Percentiles rank a stretch among this genome's conserved stretches.
Evolutionary conservation across 1,140 invertebrate genomes (phyloP).

Genomic region (Bradysia coprophila): DNA sequence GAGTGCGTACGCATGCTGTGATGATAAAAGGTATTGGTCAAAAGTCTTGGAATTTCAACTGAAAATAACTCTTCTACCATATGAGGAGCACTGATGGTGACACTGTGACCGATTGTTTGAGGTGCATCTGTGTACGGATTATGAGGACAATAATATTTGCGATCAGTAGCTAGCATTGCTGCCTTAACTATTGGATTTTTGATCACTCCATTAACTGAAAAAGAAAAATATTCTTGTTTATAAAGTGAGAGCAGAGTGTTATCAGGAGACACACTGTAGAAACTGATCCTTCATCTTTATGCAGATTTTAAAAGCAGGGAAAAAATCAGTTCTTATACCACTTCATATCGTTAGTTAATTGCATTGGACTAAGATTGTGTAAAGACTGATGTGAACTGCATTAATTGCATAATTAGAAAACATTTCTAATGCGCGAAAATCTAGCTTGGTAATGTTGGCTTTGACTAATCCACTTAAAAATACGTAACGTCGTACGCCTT

Average conservation of each 20-base stretch:
- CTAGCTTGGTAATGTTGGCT: not conserved
- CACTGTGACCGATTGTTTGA: conserved; percentile 72
- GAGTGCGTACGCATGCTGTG: conserved; percentile 78
- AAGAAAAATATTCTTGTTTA: conserved; percentile 9
- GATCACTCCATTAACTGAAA: conserved; percentile 72
- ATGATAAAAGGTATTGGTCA: not conserved
- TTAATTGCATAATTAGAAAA: not conserved
- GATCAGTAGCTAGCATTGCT: conserved; percentile 72
- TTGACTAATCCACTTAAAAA: conserved; percentile 3
- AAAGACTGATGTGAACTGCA: not conserved
- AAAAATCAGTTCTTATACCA: not conserved
- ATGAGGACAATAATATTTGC: conserved; percentile 50
- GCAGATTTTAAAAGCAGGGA: conserved; percentile 2
- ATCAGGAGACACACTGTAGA: conserved; percentile 4
- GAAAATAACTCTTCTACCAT: conserved; percentile 48
- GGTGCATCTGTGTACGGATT: conserved; percentile 75
- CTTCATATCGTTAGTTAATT: not conserved
- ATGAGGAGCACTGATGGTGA: conserved; percentile 94
- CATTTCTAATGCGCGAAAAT: not conserved
- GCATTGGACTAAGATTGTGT: too few relatives aligned
- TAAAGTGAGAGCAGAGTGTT: conserved; percentile 1
- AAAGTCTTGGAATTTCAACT: not conserved
- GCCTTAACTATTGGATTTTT: conserved; percentile 55
- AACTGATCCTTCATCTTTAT: conserved; percentile 5
- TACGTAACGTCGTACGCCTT: not conserved